Evolutionary conservation across 2,113 vertebrate genomes (phyloP).

Genomic region (Calidris pygmaea): DNA sequence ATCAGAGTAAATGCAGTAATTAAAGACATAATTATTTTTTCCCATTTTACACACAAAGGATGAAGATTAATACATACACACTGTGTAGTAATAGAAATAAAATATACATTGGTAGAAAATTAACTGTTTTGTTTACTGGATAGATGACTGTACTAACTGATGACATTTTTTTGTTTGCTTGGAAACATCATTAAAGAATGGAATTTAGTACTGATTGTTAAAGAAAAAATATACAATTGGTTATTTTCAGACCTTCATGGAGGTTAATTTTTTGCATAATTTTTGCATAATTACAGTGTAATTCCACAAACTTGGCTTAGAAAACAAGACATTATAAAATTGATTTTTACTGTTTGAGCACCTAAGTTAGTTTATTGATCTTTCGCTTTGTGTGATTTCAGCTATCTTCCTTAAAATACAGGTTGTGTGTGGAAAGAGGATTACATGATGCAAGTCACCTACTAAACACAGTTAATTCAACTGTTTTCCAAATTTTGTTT

Average conservation of each 20-base stretch:
- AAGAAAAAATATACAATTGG: background rate
- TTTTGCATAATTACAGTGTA: background rate
- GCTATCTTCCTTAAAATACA: background rate
- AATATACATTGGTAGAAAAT: background rate
- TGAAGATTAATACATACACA: background rate
- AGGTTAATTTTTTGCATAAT: background rate
- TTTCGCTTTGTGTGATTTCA: conserved; percentile 3
- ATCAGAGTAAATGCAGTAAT: background rate
- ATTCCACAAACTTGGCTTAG: conserved; percentile 30
- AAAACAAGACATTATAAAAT: background rate
- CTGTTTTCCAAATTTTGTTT: background rate
- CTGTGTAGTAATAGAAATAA: background rate
- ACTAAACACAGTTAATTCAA: background rate
- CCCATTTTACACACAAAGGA: background rate
- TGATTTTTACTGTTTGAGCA: conserved; percentile 7
- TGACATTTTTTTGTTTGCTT: background rate
- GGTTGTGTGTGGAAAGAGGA: background rate
- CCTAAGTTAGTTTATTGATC: conserved; percentile 6
- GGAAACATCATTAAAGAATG: background rate
- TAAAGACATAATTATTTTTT: background rate
- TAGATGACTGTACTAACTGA: background rate
- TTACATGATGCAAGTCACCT: background rate
- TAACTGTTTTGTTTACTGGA: background rate
- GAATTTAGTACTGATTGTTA: background rate
- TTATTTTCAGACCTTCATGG: background rate